Base-by-base conservation (phyloP, 1,140 invertebrate genomes). In the Apis laboriosa region DNA sequence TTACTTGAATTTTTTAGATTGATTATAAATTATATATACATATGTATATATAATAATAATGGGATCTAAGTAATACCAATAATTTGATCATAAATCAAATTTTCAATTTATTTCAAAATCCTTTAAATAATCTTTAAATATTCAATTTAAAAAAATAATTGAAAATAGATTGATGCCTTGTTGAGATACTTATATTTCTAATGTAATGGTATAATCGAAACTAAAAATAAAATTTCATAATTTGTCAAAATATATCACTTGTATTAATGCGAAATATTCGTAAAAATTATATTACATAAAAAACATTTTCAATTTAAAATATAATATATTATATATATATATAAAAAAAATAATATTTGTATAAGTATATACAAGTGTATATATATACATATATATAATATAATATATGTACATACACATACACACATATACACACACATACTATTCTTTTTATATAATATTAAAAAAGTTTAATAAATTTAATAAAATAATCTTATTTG, bases 201-300 rank as follows among this genome's bases (percentile, higher is more conserved):
- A 81, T 72, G 61, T 13, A 51, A 60, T 64, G 15, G 73, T 82
- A 68, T 60, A 82, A 82, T 82, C 74, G 61, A 68, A 82, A 82
- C 55, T 82, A 77, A 77, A 82, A 82, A 82, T 82, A 82, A 74
- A 55, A 82, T 76, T 77, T 77, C 80, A 81, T 76, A 81, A 81
- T 76, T 43, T 76, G 73, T 76, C 49, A 77, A 56, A n/a, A 77
- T 5, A 21, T 43, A 53, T 76, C 73, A 12, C 5, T 17, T 53
- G 55, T 43, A 34, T 76, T 49, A 60, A 68, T 11, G 43, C 12
- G 24, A 24, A 51, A 56, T 76, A 53, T 49, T 8, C 17, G 12
- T 4, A 19, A 60, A 66, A 51, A 9, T 56, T 3, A 9, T 8
- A n/a, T 15, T 72, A 9, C 0, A 21, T 8, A 51, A 8, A 53